Evolutionary conservation across 53 echinoderm and acorn worm species (phyloP), one percentile per base, ranked within the genome.

Genomic region (Actinopyga echinites): DNA sequence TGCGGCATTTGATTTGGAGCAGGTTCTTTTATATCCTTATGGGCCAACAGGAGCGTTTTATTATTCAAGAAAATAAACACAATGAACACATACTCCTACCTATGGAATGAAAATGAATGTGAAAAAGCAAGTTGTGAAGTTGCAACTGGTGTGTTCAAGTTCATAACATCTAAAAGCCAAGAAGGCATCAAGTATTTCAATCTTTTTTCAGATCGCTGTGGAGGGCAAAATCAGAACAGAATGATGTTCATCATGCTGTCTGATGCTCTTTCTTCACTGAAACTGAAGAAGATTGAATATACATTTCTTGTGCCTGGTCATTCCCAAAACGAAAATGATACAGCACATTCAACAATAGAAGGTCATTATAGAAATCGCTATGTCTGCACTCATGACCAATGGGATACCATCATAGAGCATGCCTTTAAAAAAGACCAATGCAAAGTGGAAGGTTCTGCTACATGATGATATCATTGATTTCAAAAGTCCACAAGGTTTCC

Each of bases 281-380:
- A 62, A 2, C 25, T 62, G 63, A 23, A 62, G 25, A 2, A 62
- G 63, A 19, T 62, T 19, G 25, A 19, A 19, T 23, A 62, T 22
- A 62, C n/a, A 19, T 62, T 62, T 23, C 25, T 62, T 19, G 63
- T 19, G 63, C n/a, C 63, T 22, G 63, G 63, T 23, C 63, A 62
- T 62, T 62, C 63, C n/a, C 63, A 62, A 62, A 62, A 62, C 6
- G 63, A 62, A 23, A 62, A 62, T 62, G 63, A 62, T 6, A 62
- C 22, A 22, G 63, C 63, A 19, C 63, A 62, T 22, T n/a, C n/a
- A 58, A 58, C 58, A 5, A 58, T 31, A 68, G 37, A 31, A 68
- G 68, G 33, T 8, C 32, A 36, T 36, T 33, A 36, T 36, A 36
- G 37, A 68, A 36, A 36, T 31, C 68, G 68, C 37, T 36, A 68